Percentiles rank a stretch among this genome's conserved stretches.
phyloP scores from a whole-genome alignment of 2,113 vertebrate species.

The Halcyon malimbica region DNA sequence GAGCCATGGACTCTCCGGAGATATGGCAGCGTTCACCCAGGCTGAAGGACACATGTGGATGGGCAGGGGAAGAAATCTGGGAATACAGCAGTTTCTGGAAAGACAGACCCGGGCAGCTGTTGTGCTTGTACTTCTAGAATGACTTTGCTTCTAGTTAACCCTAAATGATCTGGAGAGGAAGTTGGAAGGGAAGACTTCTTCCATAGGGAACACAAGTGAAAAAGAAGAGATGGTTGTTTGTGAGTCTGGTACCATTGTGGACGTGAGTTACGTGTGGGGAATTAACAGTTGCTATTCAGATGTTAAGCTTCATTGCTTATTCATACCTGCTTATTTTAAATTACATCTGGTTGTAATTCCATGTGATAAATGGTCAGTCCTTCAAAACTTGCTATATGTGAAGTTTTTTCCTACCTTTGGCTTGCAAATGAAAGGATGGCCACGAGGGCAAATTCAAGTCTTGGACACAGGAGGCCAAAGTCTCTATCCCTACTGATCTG shows the following conservation, averaged over 20 bases:
- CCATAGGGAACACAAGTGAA: background rate
- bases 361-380: background rate
- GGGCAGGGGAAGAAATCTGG: background rate
- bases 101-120: background rate
- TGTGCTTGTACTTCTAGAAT: background rate
- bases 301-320: background rate
- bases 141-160: background rate
- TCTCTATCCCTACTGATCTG: background rate
- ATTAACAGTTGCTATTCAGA: background rate
- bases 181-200: background rate
- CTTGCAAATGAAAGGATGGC: background rate
- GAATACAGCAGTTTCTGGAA: background rate
- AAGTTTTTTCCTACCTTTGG: background rate
- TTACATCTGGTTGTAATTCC: background rate
- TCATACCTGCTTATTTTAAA: background rate
- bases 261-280: background rate
- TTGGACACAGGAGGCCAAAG: background rate
- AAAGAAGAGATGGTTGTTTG: background rate
- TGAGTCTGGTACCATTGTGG: background rate
- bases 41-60: background rate
- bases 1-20: constrained; percentile 28
- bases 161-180: background rate
- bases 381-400: background rate
- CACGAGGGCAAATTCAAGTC: background rate
- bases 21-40: background rate